Base-by-base conservation (phyloP, 2,888 invertebrate genomes). In the Pycnomerus fuliginosus region DNA sequence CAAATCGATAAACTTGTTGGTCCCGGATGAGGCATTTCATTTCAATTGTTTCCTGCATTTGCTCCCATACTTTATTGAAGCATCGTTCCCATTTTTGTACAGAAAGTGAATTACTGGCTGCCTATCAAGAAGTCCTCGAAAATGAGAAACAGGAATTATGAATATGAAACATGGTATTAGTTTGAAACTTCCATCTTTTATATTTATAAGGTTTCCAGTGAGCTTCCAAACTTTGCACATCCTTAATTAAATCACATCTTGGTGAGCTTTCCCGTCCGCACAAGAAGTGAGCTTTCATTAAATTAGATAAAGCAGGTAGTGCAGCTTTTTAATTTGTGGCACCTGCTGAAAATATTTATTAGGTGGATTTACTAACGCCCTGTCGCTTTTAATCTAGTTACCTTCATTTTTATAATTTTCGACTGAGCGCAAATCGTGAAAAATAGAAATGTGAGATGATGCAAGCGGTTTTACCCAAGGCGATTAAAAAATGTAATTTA, bases 211-310 rank as follows among this genome's bases (percentile, higher is more conserved):
- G 53, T 57, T 54, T 58, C 53, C 50, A 57, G 48, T 44, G 54
- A 50, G 52, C 48, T 46, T 47, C 38, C 40, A 53, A 60, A 62
- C 56, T 60, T 60, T 57, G 52, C 57, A 58, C 56, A 56, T 58
- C 58, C 56, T 58, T 59, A 62, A 62, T 62, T 61, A 59, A 61
- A 62, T 61, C 58, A 61, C 55, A 61, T 60, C 59, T 59, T 56
- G 54, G 52, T 53, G 53, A 55, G 55, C 57, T 20, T 25, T 25
- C 10, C 25, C 13, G 45, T 55, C 48, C 50, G 40, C 46, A 22
- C 39, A 48, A 45, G 42, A 43, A 53, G 48, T 49, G 49, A 61
- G 59, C 53, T 62, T 61, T 45, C 45, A 54, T 53, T 53, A 57
- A 62, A 62, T 60, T 56, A 55, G 51, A 60, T 56, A 54, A 53